These are phyloP conservation scores for Agrenia bidenticulata DNA, from an alignment of 2,888 invertebrate genomes.

Conservation along the genomic window DNA sequence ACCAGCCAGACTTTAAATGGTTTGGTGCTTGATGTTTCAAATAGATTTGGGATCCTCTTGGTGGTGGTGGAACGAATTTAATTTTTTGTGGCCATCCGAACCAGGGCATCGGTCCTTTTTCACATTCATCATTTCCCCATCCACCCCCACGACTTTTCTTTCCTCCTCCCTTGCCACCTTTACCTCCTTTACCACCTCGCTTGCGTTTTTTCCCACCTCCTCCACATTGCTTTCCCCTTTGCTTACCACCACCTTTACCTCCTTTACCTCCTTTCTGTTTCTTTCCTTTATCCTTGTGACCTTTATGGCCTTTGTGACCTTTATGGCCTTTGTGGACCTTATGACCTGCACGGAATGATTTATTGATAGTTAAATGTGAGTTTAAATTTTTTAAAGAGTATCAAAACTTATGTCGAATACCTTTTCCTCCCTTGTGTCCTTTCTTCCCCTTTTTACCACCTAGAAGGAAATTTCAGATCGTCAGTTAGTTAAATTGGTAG, in stretches of 20 bases:
- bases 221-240: neutral
- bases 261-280: neutral
- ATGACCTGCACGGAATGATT: conserved; percentile 28
- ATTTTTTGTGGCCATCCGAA: conserved; percentile 22
- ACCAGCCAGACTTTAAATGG: conserved; percentile 18
- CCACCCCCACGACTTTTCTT: conserved; percentile 16
- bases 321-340: conserved; percentile 12
- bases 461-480: too few species aligned
- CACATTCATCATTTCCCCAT: conserved; percentile 19
- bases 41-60: conserved; percentile 36
- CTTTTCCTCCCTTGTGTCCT: conserved; percentile 21
- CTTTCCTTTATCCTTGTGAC: neutral
- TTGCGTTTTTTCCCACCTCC: conserved; percentile 26
- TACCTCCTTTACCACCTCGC: conserved; percentile 12
- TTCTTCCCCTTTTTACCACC: conserved; percentile 23
- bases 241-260: conserved; percentile 15
- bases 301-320: conserved; percentile 15
- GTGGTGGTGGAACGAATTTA: conserved; percentile 33
- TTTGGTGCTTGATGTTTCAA: conserved; percentile 20
- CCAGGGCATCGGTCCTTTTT: conserved; percentile 33
- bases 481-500: neutral
- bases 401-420: neutral
- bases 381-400: too few species aligned
- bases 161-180: conserved; percentile 20
- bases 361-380: too few species aligned